phyloP scores from a whole-genome alignment of 2,888 invertebrate genomes.

The Cryptus viduatorius region DNA sequence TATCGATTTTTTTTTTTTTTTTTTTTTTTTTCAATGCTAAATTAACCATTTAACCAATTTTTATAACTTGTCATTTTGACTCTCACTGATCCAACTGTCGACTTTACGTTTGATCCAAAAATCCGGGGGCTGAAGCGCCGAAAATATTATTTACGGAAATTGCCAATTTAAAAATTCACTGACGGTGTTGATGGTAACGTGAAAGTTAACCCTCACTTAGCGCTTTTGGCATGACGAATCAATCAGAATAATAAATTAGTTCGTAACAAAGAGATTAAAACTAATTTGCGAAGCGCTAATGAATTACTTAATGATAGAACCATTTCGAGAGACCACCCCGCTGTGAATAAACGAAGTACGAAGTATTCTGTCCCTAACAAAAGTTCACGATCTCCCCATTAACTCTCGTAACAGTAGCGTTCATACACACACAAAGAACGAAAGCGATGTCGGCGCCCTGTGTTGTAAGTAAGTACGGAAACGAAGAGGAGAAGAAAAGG shows the following conservation, averaged over 20 bases:
- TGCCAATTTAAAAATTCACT: neutral
- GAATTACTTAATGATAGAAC: slow-evolving; percentile 46
- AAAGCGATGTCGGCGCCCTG: neutral
- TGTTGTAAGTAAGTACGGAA: neutral
- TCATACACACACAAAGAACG: slow-evolving; percentile 14
- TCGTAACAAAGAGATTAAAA: slow-evolving; percentile 27
- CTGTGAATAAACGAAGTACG: neutral
- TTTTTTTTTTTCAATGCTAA: too few relatives aligned
- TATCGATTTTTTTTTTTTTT: too few relatives aligned
- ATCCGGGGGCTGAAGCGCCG: too few relatives aligned
- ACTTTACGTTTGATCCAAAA: too few relatives aligned
- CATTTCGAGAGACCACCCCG: slow-evolving; percentile 5
- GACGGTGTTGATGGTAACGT: neutral
- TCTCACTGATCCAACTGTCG: too few relatives aligned
- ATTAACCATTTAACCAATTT: too few relatives aligned
- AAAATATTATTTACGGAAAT: neutral
- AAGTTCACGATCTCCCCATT: slow-evolving; percentile 41
- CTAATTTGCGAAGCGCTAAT: slow-evolving; percentile 49
- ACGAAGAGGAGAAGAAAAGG: slow-evolving; percentile 41
- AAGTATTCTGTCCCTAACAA: slow-evolving; percentile 20
- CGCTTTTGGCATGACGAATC: neutral
- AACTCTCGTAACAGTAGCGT: slow-evolving; percentile 6
- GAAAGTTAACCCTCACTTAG: neutral
- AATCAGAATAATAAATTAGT: slow-evolving; percentile 6
- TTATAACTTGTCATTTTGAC: too few relatives aligned